Conservation (phyloP, 2,113 vertebrate genomes). For the Dromas ardeola region DNA sequence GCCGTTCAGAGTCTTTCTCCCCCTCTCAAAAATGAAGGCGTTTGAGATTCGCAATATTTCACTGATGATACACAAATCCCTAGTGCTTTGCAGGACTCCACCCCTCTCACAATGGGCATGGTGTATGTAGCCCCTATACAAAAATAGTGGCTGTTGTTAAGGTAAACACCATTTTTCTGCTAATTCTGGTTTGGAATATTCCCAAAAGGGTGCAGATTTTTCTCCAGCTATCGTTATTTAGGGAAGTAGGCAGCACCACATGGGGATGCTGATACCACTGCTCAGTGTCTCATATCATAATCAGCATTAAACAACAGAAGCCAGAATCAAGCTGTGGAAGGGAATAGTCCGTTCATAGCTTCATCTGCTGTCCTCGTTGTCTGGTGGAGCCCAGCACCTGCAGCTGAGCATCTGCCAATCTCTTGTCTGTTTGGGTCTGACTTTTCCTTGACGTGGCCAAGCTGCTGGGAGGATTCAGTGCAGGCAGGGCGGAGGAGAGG, state of each 20-base stretch:
- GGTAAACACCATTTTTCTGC: neutral
- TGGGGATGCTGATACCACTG: neutral
- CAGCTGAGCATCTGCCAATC: neutral
- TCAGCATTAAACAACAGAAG: neutral
- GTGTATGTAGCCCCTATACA: neutral
- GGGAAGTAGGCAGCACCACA: neutral
- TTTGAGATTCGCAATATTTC: neutral
- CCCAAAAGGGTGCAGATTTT: neutral
- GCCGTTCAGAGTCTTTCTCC: neutral
- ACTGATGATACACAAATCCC: neutral
- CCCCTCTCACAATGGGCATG: neutral
- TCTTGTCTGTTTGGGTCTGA: neutral
- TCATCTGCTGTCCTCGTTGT: neutral
- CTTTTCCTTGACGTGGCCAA: neutral
- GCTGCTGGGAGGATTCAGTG: neutral
- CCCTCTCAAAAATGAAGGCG: neutral
- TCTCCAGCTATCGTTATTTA: neutral
- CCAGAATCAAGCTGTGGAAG: neutral
- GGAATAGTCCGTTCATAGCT: neutral
- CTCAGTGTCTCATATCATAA: neutral
- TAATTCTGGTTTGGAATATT: neutral
- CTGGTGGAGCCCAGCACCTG: neutral
- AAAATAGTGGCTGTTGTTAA: neutral
- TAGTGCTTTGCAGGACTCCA: neutral
- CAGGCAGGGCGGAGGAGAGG: neutral